Base-by-base conservation (phyloP, 92 coral and sea anemone genomes). In the Parazoanthus darwini region DNA sequence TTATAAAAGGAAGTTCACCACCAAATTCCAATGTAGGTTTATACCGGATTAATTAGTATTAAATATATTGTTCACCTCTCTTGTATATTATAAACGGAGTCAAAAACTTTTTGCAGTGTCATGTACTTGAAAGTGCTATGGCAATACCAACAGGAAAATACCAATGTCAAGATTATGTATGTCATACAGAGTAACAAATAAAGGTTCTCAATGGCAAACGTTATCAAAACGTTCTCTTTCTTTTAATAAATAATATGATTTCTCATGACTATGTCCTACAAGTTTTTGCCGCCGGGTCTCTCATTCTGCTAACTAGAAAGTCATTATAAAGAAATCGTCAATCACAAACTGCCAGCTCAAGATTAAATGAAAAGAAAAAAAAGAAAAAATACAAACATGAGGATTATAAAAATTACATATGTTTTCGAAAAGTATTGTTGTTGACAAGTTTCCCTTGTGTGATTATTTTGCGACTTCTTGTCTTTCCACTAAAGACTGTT, bases 241-340 rank as follows among this genome's bases (percentile, higher is more conserved):
- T 33, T 74, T 73, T 36, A 16, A 8, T 74, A 10, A 35, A 72
- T 33, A 22, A 18, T 29, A 29, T 74, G 77, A 33, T 71, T 8
- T 29, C 15, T 71, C 36, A 33, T 20, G 20, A 10, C 11, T 51
- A 8, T 73, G 46, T 13, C 37, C 8, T 1, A 1, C 22, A 74
- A 74, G 11, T 74, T 20, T 39, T 43, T 36, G 39, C 78, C 77
- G 35, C 20, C 39, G 44, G 1, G 22, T 29, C 14, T 6, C 3
- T 35, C 36, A 35, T 33, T 73, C 20, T 67, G 7, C 18, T 13
- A 35, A 75, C 33, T 16, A 75, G 78, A 37, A 39, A 75, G 46
- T 18, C 79, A 79, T 79, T 79, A n/a, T 8, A 78, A 38, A 16
- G 37, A 71, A 78, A 26, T 48, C 82, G 82, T 78, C 82, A 78